Evolutionary conservation across 2,797 vertebrate genomes (phyloP).

Genomic region (Urocyon cinereoargenteus): DNA sequence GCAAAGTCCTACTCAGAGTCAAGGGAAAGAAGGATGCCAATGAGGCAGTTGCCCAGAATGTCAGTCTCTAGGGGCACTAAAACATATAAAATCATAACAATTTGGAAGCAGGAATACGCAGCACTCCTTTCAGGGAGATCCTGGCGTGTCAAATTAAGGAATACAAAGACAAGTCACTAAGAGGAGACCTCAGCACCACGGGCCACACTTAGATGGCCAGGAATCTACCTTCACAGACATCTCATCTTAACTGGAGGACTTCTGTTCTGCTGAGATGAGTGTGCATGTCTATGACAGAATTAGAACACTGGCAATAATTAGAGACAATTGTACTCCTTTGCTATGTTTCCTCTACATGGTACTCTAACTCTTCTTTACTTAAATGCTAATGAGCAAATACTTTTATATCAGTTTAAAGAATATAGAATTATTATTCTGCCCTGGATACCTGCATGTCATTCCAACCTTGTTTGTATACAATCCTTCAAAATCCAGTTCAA

Average conservation of each 20-base stretch:
- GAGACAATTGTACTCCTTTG: background rate
- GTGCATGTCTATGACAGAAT: background rate
- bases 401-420: constrained; percentile 37
- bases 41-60: background rate
- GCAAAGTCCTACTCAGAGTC: background rate
- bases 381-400: background rate
- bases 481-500: constrained; percentile 38
- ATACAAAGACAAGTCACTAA: background rate
- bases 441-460: background rate
- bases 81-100: background rate
- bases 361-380: constrained; percentile 18
- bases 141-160: constrained; percentile 31
- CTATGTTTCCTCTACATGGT: background rate
- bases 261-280: background rate
- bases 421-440: background rate
- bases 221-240: background rate
- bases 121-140: constrained; percentile 1
- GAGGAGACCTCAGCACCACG: background rate
- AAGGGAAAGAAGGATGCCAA: background rate
- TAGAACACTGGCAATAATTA: background rate
- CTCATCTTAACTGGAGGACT: background rate
- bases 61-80: background rate
- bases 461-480: background rate
- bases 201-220: background rate
- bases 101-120: background rate